phyloP scores from a whole-genome alignment of 2,888 invertebrate species.

The Dryadula phaetusa region DNA sequence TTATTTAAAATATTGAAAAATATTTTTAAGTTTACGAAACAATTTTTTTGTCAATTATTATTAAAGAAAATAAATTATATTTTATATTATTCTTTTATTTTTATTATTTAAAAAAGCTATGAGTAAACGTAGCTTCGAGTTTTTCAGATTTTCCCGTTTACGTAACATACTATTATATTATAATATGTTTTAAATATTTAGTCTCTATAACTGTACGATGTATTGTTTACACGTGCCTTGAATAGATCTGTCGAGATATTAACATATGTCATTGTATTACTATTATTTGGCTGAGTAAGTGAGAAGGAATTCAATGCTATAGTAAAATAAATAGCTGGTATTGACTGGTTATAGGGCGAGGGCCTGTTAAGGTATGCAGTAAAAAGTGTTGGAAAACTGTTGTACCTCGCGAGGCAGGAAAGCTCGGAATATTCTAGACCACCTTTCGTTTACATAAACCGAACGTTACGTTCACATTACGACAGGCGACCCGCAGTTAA shows the following conservation, averaged over 20 bases:
- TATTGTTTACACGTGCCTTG: conserved; percentile 46
- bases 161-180: conserved; percentile 2
- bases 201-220: conserved; percentile 38
- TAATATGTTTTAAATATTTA: conserved; percentile 32
- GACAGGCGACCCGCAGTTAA: conserved; percentile 37
- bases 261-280: conserved; percentile 51
- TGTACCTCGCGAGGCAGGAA: conserved; percentile 59
- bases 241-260: conserved; percentile 49
- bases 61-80: too few relatives aligned
- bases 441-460: conserved; percentile 57
- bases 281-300: conserved; percentile 49
- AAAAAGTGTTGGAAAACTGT: conserved; percentile 54
- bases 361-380: conserved; percentile 41
- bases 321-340: conserved; percentile 27
- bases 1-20: too few relatives aligned
- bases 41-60: too few relatives aligned
- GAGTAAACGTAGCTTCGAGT: background rate
- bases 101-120: background rate
- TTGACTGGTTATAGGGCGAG: conserved; percentile 32
- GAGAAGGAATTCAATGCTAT: conserved; percentile 43
- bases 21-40: too few relatives aligned
- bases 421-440: conserved; percentile 71
- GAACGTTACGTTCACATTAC: conserved; percentile 45
- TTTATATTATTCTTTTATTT: too few relatives aligned
- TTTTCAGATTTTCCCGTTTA: conserved; percentile 10